Conservation (phyloP, 2,797 vertebrate species). For the Macrochelys suwanniensis region DNA sequence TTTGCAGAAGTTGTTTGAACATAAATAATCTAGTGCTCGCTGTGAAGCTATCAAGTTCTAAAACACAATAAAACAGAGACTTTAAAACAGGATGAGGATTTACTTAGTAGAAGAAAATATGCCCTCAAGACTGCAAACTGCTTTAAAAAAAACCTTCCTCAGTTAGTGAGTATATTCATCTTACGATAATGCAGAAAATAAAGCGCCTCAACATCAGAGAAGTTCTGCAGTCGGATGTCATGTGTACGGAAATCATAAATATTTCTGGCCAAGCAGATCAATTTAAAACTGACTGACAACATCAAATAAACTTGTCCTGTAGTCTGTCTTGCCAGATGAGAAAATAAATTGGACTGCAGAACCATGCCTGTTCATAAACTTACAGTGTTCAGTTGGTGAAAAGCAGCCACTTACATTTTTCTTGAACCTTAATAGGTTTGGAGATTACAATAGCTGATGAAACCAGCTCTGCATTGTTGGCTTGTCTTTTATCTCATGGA, state of each 20-base stretch:
- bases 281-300: not conserved
- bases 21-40: not conserved
- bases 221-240: not conserved
- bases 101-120: not conserved
- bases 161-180: not conserved
- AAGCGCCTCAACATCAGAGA: not conserved
- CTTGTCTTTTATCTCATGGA: not conserved
- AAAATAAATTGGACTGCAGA: not conserved
- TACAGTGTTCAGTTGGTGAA: not conserved
- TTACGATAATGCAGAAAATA: not conserved
- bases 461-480: slow-evolving; percentile 39
- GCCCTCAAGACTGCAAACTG: not conserved
- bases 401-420: slow-evolving; percentile 4
- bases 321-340: not conserved
- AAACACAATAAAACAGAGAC: not conserved
- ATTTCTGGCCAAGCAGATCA: not conserved
- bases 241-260: not conserved
- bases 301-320: not conserved
- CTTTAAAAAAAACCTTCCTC: not conserved
- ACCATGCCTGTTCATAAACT: not conserved
- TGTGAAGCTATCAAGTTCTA: not conserved
- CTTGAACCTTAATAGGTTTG: not conserved
- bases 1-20: not conserved
- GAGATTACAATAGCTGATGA: not conserved
- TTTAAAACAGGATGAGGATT: not conserved